Evolutionary conservation across 2,888 invertebrate genomes (phyloP).

Genomic region (Ochropleura leucogaster): DNA sequence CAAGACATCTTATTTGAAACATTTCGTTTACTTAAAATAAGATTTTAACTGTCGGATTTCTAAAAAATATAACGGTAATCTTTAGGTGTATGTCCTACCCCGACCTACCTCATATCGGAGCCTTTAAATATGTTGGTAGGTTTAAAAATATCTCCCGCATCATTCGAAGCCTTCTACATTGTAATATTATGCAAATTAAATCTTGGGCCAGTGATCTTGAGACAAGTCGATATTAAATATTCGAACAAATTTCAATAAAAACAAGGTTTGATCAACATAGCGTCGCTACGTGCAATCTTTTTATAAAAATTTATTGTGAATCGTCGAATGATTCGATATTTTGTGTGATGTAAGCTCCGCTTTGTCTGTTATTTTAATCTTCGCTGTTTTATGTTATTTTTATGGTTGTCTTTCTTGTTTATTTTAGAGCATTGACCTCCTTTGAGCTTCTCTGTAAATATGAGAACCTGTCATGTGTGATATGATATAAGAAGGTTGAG

Average conservation of each 20-base stretch:
- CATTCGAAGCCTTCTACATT: conserved; percentile 18
- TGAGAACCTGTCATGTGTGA: conserved; percentile 19
- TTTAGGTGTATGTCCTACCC: neutral
- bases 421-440: conserved; percentile 60
- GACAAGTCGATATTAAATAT: conserved; percentile 29
- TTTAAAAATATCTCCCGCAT: conserved; percentile 21
- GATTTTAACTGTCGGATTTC: neutral
- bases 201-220: conserved; percentile 39
- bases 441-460: conserved; percentile 36
- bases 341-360: conserved; percentile 67
- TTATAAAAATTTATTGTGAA: conserved; percentile 9
- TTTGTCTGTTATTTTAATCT: conserved; percentile 42
- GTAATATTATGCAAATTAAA: conserved; percentile 50
- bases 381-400: conserved; percentile 40
- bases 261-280: conserved; percentile 36
- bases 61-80: conserved; percentile 7
- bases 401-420: conserved; percentile 47
- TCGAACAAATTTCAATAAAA: conserved; percentile 37
- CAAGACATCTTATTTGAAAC: conserved; percentile 40
- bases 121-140: conserved; percentile 9
- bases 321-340: conserved; percentile 23
- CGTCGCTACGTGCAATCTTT: conserved; percentile 23
- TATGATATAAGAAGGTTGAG: conserved; percentile 12
- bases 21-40: conserved; percentile 23
- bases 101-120: conserved; percentile 43